These are phyloP conservation scores for Autographa gamma DNA, from an alignment of 2,888 invertebrate species.

Conservation along the genomic window DNA sequence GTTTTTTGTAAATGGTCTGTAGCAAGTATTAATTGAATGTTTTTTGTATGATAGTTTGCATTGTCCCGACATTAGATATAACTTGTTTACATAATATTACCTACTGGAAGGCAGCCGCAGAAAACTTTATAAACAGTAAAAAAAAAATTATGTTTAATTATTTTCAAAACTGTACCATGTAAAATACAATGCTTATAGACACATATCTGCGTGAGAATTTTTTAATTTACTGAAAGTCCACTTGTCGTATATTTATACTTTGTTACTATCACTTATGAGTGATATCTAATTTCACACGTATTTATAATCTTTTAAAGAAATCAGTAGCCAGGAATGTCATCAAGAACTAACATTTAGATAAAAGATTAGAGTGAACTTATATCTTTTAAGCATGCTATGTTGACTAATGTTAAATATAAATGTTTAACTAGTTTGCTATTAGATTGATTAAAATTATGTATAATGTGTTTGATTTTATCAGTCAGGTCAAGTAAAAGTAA, in stretches of 20 bases:
- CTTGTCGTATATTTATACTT: neutral
- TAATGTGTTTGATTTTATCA: too few relatives aligned
- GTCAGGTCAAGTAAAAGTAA: too few relatives aligned
- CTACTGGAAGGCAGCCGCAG: too few relatives aligned
- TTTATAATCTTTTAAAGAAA: neutral
- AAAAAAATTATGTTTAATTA: too few relatives aligned
- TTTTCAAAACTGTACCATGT: too few relatives aligned
- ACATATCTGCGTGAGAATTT: too few relatives aligned
- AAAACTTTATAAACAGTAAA: too few relatives aligned
- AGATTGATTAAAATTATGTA: neutral
- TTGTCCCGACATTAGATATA: too few relatives aligned
- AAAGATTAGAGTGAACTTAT: neutral
- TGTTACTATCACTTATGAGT: conserved; percentile 1
- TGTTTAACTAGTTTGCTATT: neutral
- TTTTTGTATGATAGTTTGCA: too few relatives aligned
- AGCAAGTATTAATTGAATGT: too few relatives aligned
- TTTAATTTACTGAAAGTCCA: neutral
- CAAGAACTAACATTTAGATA: conserved; percentile 4
- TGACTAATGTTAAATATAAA: neutral
- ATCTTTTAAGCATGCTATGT: neutral
- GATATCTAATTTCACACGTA: conserved; percentile 4
- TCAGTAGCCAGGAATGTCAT: neutral
- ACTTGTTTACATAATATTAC: too few relatives aligned
- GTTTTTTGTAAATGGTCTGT: neutral
- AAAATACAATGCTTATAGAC: too few relatives aligned